Base-by-base conservation (phyloP, 2,888 invertebrate genomes). In the Melanostoma scalare region DNA sequence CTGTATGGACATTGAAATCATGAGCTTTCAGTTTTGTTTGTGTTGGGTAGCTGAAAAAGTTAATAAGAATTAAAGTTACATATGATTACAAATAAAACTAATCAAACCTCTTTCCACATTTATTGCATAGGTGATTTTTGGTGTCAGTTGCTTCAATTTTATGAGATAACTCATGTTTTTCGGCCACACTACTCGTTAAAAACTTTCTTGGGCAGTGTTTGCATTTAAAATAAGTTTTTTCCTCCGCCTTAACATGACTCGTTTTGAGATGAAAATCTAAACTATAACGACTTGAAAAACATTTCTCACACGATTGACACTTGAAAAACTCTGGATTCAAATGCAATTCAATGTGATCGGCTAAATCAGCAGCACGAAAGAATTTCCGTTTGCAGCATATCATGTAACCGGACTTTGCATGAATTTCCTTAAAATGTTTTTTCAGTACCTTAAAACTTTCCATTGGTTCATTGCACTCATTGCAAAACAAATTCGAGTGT, bases 291-390 rank as follows among this genome's bases (percentile, higher is more conserved):
- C 80, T 75, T n/a, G 80, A 69, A 44, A 80, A 74, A 5, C 63
- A 40, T 65, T 75, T 80, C 0, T 58, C 75, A 20, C 80, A 80
- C 36, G 65, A n/a, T 5, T 6, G 31, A 44, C 86, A 87, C 81
- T 86, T 87, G 33, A 86, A 87, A 48, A 76, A 84, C 35, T 86
- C 85, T 4, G 87, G 87, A 77, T 87, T 86, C 30, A 86, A 50
- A 71, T 87, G 87, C n/a, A 85, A 61, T n/a, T 84, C 75, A 1
- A 87, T 86, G 52, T 87, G 87, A 36, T 87, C 87, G n/a, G 86
- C 77, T 4, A 87, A 61, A 3, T 80, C 74, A 9, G 85, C 78
- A 0, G 86, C 68, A 10, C 86, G 79, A 36, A 85, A 86, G n/a
- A 86, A 86, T 78, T 86, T 86, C 40, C 86, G 85, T 40, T 86